Evolutionary conservation across 2,888 invertebrate species (phyloP), one percentile per base, ranked within the genome.

Genomic region (Bombyx huttoni): DNA sequence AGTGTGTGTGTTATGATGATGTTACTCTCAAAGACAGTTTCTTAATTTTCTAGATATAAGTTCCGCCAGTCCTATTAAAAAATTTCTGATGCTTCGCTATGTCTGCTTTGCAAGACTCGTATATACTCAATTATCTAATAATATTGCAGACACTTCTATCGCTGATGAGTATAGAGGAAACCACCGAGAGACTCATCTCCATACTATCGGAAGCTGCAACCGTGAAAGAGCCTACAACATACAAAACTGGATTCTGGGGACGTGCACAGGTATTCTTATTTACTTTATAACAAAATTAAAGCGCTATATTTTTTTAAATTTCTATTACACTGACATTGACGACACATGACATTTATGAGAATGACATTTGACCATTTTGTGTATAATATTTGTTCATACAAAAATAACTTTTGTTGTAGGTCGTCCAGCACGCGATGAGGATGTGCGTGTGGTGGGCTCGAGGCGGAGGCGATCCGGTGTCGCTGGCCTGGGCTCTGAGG

Each of bases 171-270:
- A 94, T 95, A 2, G 94, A 96, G 58, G 90, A 92, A 46, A 96
- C 96, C 0, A 92, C 97, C 73, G 92, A 94, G 49, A 91, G 96
- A 56, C 86, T 98, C 55, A 96, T 96, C 60, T 94, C 94, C 58
- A 96, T 98, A 68, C 82, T 98, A 34, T 94, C 94, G 67, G 96
- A 97, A 77, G 96, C 96, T 51, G 93, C 96, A 12, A 85, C 94
- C 57, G 91, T 95, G 1, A 90, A 94, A 66, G 93, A 95, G 75
- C 93, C 94, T 0, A 94, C 94, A 67, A 94, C 95, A 59, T 95
- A 96, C 67, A 95, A 96, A 75, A 96, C 97, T 54, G 97, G 97
- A 7, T 94, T 97, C 62, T 97, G 97, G 94, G 97, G 97, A 1
- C 89, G 97, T 60, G 95, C 97, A 0, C 97, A 97, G 81, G 94